These are phyloP conservation scores for Rhombomys opimus DNA, from an alignment of 2,113 vertebrate species.

Conservation along the genomic window DNA sequence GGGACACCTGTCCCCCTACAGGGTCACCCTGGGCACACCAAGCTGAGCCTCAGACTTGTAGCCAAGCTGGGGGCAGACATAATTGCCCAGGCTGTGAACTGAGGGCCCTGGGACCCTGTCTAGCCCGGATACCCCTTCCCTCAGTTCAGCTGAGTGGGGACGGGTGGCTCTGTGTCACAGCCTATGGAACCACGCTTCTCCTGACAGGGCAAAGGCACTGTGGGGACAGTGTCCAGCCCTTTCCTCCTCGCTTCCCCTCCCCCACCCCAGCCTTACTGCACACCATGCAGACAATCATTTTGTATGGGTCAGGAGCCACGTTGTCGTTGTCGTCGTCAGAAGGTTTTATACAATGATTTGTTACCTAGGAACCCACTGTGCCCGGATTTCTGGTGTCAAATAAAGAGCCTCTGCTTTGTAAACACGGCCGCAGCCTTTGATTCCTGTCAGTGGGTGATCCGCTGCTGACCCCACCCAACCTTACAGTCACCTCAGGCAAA, in stretches of 20 bases:
- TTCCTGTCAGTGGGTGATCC: neutral
- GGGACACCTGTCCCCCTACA: neutral
- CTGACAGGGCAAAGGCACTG: neutral
- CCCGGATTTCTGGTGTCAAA: conserved; percentile 82
- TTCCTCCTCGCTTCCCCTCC: conserved; percentile 50
- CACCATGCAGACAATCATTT: conserved; percentile 86
- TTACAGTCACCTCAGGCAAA: too few relatives aligned
- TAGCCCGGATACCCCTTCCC: neutral
- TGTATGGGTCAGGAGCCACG: conserved; percentile 78
- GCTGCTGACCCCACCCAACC: neutral
- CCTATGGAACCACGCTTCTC: neutral
- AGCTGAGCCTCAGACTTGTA: neutral
- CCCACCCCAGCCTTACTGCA: conserved; percentile 76
- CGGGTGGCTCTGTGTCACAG: fast-evolving
- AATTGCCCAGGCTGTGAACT: neutral
- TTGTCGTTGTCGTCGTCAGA: neutral
- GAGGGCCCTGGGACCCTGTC: neutral
- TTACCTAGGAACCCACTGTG: conserved; percentile 79
- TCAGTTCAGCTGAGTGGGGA: neutral
- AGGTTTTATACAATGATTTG: conserved; percentile 85
- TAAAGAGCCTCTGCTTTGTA: conserved; percentile 86
- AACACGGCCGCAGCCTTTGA: neutral
- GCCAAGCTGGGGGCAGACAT: neutral
- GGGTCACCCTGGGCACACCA: neutral
- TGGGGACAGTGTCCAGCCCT: neutral